phyloP scores from a whole-genome alignment of 2,888 invertebrate species.

The Cephonodes hylas region DNA sequence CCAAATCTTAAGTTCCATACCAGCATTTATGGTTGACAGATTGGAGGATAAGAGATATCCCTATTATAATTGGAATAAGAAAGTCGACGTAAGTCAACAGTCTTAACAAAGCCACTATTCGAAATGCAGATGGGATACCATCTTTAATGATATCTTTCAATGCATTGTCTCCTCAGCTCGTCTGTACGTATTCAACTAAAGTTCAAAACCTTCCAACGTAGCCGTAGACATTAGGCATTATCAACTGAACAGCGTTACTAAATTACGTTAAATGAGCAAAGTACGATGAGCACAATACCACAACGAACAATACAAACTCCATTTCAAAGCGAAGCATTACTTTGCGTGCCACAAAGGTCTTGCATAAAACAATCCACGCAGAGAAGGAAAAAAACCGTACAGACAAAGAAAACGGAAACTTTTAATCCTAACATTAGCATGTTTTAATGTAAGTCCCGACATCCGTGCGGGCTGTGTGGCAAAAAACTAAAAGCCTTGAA shows the following conservation, averaged over 20 bases:
- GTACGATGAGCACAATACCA: not conserved
- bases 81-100: too few species aligned
- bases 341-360: constrained; percentile 4
- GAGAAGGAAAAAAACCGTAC: not conserved
- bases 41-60: too few species aligned
- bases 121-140: too few species aligned
- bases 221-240: not conserved
- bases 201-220: too few species aligned
- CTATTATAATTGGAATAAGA: not conserved
- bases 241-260: not conserved
- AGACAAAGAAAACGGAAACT: constrained; percentile 9
- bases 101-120: too few species aligned
- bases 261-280: not conserved
- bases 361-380: constrained; percentile 8
- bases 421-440: constrained; percentile 10
- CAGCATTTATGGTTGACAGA: too few species aligned
- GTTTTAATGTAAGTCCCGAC: constrained; percentile 3
- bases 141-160: too few species aligned
- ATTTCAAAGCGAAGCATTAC: not conserved
- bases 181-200: too few species aligned
- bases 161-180: too few species aligned
- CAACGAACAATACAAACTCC: not conserved
- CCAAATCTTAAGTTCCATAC: too few species aligned
- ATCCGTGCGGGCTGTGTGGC: constrained; percentile 2
- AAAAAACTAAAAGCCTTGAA: constrained; percentile 22